phyloP scores from a whole-genome alignment of 2,113 vertebrate species.

The Lepus europaeus region DNA sequence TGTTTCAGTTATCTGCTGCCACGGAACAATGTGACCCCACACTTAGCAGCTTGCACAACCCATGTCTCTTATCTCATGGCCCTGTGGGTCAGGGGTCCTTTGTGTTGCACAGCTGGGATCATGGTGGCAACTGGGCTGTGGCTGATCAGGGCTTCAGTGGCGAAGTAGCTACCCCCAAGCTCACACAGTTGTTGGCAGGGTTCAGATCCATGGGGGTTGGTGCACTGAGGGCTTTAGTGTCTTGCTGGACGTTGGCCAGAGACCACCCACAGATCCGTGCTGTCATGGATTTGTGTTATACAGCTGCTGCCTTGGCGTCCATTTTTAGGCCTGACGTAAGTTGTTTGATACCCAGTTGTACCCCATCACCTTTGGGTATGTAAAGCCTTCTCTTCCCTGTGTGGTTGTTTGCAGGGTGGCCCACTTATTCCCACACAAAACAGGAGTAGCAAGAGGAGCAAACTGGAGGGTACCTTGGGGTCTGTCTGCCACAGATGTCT shows the following conservation, averaged over 20 bases:
- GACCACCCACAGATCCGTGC: background rate
- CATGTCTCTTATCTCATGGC: background rate
- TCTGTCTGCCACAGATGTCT: constrained; percentile 6
- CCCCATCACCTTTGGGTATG: background rate
- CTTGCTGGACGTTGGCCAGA: background rate
- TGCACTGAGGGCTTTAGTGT: background rate
- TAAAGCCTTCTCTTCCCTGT: background rate
- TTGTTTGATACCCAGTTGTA: background rate
- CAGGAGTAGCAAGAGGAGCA: background rate
- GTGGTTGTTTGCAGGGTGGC: background rate
- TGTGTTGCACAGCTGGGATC: background rate
- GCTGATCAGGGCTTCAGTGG: background rate
- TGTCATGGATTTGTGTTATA: background rate
- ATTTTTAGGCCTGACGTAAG: background rate
- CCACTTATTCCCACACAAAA: background rate
- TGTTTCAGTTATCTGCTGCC: background rate
- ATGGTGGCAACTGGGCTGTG: background rate
- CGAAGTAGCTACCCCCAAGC: background rate
- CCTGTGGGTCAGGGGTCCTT: background rate
- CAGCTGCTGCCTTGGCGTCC: background rate
- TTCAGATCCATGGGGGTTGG: background rate
- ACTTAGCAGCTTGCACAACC: background rate
- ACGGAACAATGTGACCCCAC: background rate
- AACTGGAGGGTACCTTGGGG: background rate
- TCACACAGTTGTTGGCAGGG: background rate